phyloP scores from a whole-genome alignment of 2,888 invertebrate genomes.

The Cetonia aurata region DNA sequence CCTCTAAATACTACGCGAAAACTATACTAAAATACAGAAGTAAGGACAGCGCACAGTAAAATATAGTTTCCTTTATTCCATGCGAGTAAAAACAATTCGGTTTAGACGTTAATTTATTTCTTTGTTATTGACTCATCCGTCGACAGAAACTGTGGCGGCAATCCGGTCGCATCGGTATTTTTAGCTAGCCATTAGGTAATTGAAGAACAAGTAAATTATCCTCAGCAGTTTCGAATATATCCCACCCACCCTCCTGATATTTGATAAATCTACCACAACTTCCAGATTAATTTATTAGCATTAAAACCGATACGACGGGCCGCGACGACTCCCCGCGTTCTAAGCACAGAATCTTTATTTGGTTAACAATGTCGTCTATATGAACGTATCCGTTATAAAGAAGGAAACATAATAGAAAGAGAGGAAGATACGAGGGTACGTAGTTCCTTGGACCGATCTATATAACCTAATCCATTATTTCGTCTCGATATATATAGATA shows the following conservation, averaged over 20 bases:
- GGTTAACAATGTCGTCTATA: slow-evolving; percentile 42
- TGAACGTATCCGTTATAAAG: slow-evolving; percentile 2
- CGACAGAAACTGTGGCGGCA: slow-evolving; percentile 17
- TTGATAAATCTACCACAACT: slow-evolving; percentile 40
- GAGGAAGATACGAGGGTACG: not conserved
- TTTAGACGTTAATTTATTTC: slow-evolving; percentile 28
- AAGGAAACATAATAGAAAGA: too few species aligned
- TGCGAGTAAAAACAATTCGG: not conserved
- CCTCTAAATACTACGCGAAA: too few species aligned
- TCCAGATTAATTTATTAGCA: slow-evolving; percentile 42
- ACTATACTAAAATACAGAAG: too few species aligned
- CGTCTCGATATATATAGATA: slow-evolving; percentile 47
- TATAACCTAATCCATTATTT: slow-evolving; percentile 47
- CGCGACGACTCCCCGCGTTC: not conserved
- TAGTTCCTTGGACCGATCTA: slow-evolving; percentile 40
- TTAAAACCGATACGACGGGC: slow-evolving; percentile 28
- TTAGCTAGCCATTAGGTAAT: slow-evolving; percentile 39
- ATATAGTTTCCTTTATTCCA: too few species aligned
- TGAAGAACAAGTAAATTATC: slow-evolving; percentile 38
- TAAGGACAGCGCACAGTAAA: too few species aligned
- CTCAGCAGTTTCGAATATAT: slow-evolving; percentile 30
- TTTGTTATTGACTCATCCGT: slow-evolving; percentile 24
- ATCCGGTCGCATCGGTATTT: slow-evolving; percentile 15
- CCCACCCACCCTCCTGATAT: slow-evolving; percentile 23
- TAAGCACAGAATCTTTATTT: slow-evolving; percentile 39